Conservation (phyloP, 2,113 vertebrate genomes). For the Rostratula benghalensis region DNA sequence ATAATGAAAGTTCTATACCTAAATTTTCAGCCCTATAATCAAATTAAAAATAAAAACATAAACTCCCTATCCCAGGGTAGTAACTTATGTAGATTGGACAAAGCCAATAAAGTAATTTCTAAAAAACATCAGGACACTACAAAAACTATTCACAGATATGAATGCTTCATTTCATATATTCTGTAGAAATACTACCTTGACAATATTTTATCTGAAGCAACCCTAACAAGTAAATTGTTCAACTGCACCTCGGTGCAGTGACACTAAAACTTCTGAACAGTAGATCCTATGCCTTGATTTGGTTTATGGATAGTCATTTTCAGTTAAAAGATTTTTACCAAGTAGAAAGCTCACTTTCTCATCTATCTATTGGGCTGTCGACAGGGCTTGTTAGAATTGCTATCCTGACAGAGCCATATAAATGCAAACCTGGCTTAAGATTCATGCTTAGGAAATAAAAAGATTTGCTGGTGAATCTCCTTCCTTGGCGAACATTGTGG, state of each 20-base stretch:
- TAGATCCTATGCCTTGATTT: background rate
- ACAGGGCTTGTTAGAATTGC: background rate
- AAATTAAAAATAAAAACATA: background rate
- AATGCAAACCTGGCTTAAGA: slow-evolving; percentile 7
- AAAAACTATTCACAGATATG: background rate
- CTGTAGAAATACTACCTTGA: background rate
- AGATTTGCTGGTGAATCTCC: background rate
- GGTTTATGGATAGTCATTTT: background rate
- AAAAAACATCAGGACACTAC: background rate
- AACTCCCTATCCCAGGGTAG: background rate
- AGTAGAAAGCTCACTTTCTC: background rate
- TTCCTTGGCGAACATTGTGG: background rate
- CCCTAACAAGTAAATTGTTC: background rate
- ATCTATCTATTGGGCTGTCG: background rate
- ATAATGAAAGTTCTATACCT: background rate
- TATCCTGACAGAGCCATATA: background rate
- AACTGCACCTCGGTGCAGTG: background rate
- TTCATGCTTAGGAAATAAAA: background rate
- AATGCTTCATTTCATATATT: background rate
- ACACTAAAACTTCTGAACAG: background rate
- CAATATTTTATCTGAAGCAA: background rate
- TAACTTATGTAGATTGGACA: background rate
- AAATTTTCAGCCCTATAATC: background rate
- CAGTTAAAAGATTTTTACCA: background rate
- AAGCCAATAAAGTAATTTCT: background rate